Evolutionary conservation across 2,797 vertebrate species (phyloP).

Genomic region (Ammospiza maritima): DNA sequence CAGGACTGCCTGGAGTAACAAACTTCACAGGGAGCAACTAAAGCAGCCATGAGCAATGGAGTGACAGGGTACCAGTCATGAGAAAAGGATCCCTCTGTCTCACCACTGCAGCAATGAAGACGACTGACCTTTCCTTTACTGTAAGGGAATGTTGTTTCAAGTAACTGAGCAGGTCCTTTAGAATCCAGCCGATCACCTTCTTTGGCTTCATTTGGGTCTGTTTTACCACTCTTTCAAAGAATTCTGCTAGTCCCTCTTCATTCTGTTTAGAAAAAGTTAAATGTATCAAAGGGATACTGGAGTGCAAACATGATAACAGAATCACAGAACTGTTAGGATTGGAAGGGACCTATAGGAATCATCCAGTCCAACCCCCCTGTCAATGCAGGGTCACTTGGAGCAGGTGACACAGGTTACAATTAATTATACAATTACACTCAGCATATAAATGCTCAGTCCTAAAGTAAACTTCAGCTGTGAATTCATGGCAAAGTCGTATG

Average conservation of each 20-base stretch:
- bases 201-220: constrained; percentile 85
- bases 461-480: neutral
- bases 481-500: neutral
- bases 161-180: constrained; percentile 87
- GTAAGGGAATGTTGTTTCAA: constrained; percentile 85
- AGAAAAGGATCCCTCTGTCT: neutral
- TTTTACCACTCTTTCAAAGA: constrained; percentile 88
- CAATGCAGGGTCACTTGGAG: neutral
- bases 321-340: neutral
- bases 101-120: neutral
- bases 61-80: neutral
- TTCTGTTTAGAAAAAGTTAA: constrained; percentile 79
- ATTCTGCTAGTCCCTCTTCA: constrained; percentile 91
- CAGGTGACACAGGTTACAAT: neutral
- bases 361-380: neutral
- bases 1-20: neutral
- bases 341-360: neutral
- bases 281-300: neutral
- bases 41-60: neutral
- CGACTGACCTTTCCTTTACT: constrained; percentile 89
- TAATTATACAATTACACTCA: neutral
- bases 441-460: neutral
- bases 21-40: neutral
- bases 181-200: constrained; percentile 94
- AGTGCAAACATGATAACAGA: neutral